Evolutionary conservation across 2,113 vertebrate genomes (phyloP).

Genomic region (Scolopax mira): DNA sequence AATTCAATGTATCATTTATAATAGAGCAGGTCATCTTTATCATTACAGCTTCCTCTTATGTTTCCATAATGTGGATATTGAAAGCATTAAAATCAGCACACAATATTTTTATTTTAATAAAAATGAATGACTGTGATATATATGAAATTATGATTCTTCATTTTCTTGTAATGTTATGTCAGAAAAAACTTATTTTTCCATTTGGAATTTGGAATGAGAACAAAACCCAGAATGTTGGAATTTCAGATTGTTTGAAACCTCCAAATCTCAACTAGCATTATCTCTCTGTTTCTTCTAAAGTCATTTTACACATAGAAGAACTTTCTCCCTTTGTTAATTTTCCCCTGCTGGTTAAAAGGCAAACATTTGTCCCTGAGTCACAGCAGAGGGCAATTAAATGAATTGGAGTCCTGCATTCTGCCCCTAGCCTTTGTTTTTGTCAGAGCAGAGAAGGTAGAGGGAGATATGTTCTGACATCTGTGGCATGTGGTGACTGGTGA

Average conservation of each 20-base stretch:
- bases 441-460: not conserved
- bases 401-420: not conserved
- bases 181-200: not conserved
- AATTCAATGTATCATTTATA: not conserved
- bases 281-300: not conserved
- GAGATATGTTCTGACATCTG: not conserved
- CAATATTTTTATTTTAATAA: not conserved
- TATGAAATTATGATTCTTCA: not conserved
- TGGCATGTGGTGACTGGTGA: not conserved
- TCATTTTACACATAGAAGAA: not conserved
- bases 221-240: not conserved
- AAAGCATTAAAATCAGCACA: not conserved
- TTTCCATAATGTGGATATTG: not conserved
- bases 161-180: not conserved
- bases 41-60: not conserved
- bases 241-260: not conserved
- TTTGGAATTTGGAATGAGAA: not conserved
- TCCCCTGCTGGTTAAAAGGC: not conserved
- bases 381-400: not conserved
- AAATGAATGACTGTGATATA: not conserved
- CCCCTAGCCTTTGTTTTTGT: not conserved
- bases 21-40: not conserved
- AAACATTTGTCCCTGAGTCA: constrained; percentile 2
- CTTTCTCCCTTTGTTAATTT: not conserved
- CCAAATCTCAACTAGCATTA: not conserved